Percentiles rank a stretch among this genome's conserved stretches.
Conservation (phyloP, 2,113 vertebrate species). For the Fregata magnificens region DNA sequence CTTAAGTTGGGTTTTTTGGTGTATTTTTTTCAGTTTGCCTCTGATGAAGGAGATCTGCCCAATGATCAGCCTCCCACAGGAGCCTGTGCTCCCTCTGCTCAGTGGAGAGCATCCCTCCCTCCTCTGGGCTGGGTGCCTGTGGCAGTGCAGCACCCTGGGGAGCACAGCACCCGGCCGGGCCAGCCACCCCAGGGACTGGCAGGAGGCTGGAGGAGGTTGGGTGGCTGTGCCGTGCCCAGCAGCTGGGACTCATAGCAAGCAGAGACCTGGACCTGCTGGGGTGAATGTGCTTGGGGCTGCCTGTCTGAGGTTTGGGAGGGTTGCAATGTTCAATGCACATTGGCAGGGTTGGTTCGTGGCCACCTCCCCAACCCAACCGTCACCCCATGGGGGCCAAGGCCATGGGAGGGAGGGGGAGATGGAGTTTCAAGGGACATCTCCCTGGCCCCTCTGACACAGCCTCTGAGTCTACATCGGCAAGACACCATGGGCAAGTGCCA, state of each 20-base stretch:
- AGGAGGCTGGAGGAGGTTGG: neutral
- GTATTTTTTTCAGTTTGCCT: neutral
- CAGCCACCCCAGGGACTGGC: neutral
- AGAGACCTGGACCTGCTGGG: neutral
- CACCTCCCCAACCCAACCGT: no score
- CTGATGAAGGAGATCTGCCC: neutral
- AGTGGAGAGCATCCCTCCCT: neutral
- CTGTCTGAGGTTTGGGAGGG: neutral
- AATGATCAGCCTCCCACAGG: neutral
- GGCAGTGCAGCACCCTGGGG: no score
- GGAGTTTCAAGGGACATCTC: neutral
- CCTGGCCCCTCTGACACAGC: neutral
- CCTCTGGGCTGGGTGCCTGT: rapidly evolving
- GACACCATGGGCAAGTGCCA: neutral
- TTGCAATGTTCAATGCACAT: neutral
- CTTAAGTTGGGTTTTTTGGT: neutral
- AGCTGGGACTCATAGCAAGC: neutral
- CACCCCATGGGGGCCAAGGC: no score
- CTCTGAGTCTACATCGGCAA: neutral
- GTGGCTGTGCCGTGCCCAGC: neutral
- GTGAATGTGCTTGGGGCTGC: neutral
- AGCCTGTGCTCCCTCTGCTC: neutral
- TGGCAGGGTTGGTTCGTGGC: neutral
- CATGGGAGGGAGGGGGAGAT: neutral
- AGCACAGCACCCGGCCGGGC: rapidly evolving